Percentiles rank a stretch among this genome's conserved stretches.
Evolutionary conservation across 2,888 invertebrate genomes (phyloP).

Genomic region (Hirtodrosophila confusa): DNA sequence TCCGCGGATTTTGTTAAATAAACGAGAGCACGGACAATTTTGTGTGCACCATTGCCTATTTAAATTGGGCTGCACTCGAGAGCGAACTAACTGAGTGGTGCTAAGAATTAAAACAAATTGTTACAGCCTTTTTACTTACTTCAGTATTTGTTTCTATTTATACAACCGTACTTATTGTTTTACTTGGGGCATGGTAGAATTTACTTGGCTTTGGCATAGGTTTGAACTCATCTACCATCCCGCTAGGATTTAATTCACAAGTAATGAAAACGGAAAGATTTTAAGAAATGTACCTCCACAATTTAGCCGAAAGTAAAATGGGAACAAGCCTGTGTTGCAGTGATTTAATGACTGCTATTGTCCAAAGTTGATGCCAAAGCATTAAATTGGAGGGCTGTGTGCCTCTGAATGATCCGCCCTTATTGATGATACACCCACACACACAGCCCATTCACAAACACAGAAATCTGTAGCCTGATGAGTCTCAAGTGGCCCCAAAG

Average conservation of each 20-base stretch:
- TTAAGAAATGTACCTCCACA: too few species aligned
- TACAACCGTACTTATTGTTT: too few species aligned
- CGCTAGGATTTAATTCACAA: too few species aligned
- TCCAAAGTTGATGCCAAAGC: constrained; percentile 34
- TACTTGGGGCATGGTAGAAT: too few species aligned
- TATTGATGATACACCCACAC: constrained; percentile 36
- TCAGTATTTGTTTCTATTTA: too few species aligned
- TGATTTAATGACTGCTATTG: constrained; percentile 65
- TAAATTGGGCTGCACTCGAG: neutral
- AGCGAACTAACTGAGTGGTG: too few species aligned
- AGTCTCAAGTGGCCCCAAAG: constrained; percentile 64
- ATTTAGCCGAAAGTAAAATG: neutral
- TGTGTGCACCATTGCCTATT: neutral
- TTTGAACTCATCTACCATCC: too few species aligned
- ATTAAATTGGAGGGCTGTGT: constrained; percentile 20
- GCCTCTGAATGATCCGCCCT: constrained; percentile 14
- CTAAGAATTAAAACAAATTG: neutral
- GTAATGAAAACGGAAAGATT: too few species aligned
- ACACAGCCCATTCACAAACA: neutral
- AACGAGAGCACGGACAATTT: neutral
- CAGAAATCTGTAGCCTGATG: constrained; percentile 48
- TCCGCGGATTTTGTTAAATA: neutral
- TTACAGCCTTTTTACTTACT: too few species aligned
- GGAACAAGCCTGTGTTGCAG: constrained; percentile 30
- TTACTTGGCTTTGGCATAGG: neutral